Base-by-base conservation (phyloP, 2,113 vertebrate species). In the Scomber scombrus region DNA sequence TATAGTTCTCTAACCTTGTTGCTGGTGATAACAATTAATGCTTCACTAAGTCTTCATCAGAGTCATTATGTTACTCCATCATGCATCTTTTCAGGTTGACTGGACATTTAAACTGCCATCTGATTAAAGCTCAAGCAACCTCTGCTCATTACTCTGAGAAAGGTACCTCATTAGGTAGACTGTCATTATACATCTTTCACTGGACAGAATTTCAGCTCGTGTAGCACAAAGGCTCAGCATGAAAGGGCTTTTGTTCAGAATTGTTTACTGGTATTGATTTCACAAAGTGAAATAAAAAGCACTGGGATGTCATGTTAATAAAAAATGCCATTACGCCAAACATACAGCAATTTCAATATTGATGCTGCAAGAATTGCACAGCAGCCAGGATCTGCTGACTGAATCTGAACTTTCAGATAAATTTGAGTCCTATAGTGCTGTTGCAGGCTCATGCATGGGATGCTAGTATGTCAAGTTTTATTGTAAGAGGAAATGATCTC, bases 51-150 rank as follows among this genome's bases (percentile, higher is more conserved):
- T 80, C 80, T 72, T 68, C 46, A 63, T 83, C 84, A 75, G 23
- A 65, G 14, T 74, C 73, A 66, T 89, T 78, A 71, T 60, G 58
- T 61, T 74, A 21, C 67, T 81, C 75, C 55, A 62, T 85, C 83
- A 84, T 78, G 16, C 21, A 40, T 69, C 63, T 82, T 45, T 43
- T 89, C 70, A 43, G 50, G 65, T 82, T 75, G 69, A 80, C 70
- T 80, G 78, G 71, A 74, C 71, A 77, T 89, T 92, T 86, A 87
- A 71, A 84, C 54, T 50, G 56, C 47, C 68, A 69, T 89, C 67
- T 83, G 73, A 82, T 87, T 84, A 71, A 87, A 80, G 58, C 61
- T 65, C 47, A 66, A 81, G 40, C 60, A 78, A 79, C 69, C 81
- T 66, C 56, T 65, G 72, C 83, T 83, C 71, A 88, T 89, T 83